Evolutionary conservation across 2,113 vertebrate species (phyloP).

Genomic region (Lophius piscatorius): DNA sequence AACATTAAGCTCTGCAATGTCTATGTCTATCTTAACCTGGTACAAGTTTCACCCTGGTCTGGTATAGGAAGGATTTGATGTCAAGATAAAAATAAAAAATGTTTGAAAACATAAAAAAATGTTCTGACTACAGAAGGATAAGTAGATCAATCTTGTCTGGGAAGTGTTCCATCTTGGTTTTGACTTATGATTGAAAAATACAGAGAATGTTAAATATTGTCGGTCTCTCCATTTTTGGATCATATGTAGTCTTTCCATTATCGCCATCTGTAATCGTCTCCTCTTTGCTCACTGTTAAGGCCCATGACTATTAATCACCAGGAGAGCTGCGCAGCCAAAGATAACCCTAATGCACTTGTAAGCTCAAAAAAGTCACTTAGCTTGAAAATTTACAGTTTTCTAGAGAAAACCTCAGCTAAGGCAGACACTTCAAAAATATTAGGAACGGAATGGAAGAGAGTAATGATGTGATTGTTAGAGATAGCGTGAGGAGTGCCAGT

Average conservation of each 20-base stretch:
- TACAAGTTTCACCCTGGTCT: not conserved
- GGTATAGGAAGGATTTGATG: not conserved
- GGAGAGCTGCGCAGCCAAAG: conserved; percentile 39
- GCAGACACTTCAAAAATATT: conserved; percentile 56
- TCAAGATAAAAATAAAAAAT: conserved; percentile 11
- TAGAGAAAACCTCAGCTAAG: conserved; percentile 28
- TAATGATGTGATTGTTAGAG: conserved; percentile 54
- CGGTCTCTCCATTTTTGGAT: conserved; percentile 17
- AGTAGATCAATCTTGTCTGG: conserved; percentile 1
- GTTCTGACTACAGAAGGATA: conserved; percentile 20
- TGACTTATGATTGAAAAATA: conserved; percentile 19
- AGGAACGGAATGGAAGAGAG: conserved; percentile 48
- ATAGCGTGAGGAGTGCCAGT: conserved; percentile 34
- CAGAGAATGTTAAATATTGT: conserved; percentile 7
- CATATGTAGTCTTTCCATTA: conserved; percentile 28
- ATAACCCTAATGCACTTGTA: conserved; percentile 58
- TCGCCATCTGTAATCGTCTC: conserved; percentile 18
- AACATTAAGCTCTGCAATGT: not conserved
- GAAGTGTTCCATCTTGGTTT: conserved; percentile 13
- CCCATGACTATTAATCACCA: conserved; percentile 46
- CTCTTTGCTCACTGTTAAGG: conserved; percentile 37
- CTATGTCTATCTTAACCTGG: not conserved
- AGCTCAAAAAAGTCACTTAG: conserved; percentile 61
- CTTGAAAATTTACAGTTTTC: conserved; percentile 56
- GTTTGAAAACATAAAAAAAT: not conserved